Base-by-base conservation (phyloP, 23 tunicate genomes). In the Oikopleura dioica region DNA sequence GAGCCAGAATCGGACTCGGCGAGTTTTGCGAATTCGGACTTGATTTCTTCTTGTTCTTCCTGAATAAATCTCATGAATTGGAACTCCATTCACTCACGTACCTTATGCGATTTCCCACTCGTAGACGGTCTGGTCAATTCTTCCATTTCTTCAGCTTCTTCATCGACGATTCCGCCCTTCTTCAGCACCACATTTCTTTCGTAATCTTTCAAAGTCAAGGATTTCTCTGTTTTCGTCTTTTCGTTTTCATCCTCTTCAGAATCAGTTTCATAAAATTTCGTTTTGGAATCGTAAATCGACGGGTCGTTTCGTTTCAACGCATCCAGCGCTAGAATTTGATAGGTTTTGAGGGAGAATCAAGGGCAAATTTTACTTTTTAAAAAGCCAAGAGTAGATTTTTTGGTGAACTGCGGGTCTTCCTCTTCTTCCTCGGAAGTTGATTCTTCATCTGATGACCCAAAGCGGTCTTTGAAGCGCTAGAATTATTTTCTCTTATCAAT, bases 371-470 rank as follows among this genome's bases (percentile, higher is more conserved):
- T n/a, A n/a, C n/a, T n/a, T n/a, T n/a, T n/a, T n/a, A n/a, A 2
- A 63, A 63, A 63, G 2, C 72, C 72, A 28, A 28, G 32, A 28
- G 72, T 63, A 2, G 72, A 63, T 2, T 23, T 63, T 63, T 63
- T 63, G 33, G 72, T 12, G 26, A 63, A 63, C 33, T 23, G 16
- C 5, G 72, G 72, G 26, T 16, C 26, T 63, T 63, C 72, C 33
- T 63, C 72, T 28, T 63, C 72, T 28, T 63, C 72, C 33, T 63
- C 72, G 32, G 72, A 63, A 12, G 55, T 44, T 44, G 55, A 44
- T 9, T 44, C 55, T 9, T 44, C 55, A 9, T 44, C 55, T 21
- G 55, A 44, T 9, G 9, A 9, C 9, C 21, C 21, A 21, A 44
- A 44, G 55, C 55, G 16, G 55, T 21, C 16, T 9, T 44, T 21